Percentiles rank a stretch among this genome's conserved stretches.
Conservation (phyloP, 2,888 invertebrate genomes). For the Pachycephus smyrnensis region DNA sequence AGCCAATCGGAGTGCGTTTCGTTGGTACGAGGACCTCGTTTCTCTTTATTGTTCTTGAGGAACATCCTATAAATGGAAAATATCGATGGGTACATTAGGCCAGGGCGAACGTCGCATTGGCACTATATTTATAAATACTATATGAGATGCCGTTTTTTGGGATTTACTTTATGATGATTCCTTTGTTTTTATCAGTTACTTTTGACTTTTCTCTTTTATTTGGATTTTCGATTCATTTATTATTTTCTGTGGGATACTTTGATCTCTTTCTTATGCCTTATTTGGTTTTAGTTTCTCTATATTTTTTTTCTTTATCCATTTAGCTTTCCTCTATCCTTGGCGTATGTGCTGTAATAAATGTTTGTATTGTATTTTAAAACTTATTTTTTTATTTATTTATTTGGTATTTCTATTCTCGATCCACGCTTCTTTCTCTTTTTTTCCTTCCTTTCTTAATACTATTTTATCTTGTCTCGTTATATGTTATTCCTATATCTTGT, state of each 20-base stretch:
- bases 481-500: not conserved
- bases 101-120: not conserved
- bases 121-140: not conserved
- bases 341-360: not conserved
- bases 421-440: not conserved
- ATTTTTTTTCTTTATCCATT: not conserved
- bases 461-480: not conserved
- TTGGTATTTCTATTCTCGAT: not conserved
- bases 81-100: not conserved
- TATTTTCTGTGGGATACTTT: not conserved
- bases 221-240: not conserved
- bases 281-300: not conserved
- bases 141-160: not conserved
- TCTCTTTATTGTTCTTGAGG: not conserved
- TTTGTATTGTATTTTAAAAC: not conserved
- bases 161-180: not conserved
- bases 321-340: not conserved
- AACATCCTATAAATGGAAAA: not conserved
- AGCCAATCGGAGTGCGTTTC: not conserved
- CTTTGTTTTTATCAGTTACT: not conserved
- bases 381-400: not conserved
- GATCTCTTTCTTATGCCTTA: not conserved
- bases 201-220: not conserved
- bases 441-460: not conserved
- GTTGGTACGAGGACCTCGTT: not conserved